These are phyloP conservation scores for Psittacula echo DNA, from an alignment of 2,797 vertebrate species.

Conservation along the genomic window DNA sequence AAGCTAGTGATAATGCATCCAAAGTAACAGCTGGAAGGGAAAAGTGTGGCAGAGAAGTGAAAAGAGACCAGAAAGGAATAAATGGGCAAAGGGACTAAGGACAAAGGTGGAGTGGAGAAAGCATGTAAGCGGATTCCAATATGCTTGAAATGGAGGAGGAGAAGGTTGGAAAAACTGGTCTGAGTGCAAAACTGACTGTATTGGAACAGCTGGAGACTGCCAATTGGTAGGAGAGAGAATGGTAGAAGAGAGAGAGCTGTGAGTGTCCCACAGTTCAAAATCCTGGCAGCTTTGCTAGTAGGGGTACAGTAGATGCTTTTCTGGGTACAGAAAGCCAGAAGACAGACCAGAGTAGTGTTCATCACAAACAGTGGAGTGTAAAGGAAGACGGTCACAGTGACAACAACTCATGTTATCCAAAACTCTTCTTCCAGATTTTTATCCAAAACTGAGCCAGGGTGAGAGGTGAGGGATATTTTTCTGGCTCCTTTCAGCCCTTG, in stretches of 20 bases:
- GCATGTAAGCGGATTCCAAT: not conserved
- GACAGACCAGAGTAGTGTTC: not conserved
- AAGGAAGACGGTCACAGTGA: not conserved
- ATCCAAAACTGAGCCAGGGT: not conserved
- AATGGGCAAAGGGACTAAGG: not conserved
- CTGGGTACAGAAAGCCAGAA: not conserved
- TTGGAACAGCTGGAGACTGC: not conserved
- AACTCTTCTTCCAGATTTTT: not conserved
- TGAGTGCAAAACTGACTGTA: not conserved
- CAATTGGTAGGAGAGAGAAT: not conserved
- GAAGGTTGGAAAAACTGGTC: not conserved
- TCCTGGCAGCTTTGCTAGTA: not conserved
- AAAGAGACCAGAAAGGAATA: accelerated
- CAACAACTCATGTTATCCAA: not conserved
- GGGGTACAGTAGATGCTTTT: not conserved
- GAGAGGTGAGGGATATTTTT: not conserved
- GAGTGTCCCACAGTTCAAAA: not conserved
- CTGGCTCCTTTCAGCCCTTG: not conserved
- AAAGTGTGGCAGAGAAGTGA: not conserved
- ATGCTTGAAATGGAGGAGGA: not conserved
- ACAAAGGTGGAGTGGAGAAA: not conserved
- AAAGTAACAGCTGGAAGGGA: not conserved
- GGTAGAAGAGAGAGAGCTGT: not conserved
- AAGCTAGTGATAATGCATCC: not conserved
- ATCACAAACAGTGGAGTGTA: not conserved